phyloP scores from a whole-genome alignment of 2,113 vertebrate species.

The Dasyurus viverrinus region DNA sequence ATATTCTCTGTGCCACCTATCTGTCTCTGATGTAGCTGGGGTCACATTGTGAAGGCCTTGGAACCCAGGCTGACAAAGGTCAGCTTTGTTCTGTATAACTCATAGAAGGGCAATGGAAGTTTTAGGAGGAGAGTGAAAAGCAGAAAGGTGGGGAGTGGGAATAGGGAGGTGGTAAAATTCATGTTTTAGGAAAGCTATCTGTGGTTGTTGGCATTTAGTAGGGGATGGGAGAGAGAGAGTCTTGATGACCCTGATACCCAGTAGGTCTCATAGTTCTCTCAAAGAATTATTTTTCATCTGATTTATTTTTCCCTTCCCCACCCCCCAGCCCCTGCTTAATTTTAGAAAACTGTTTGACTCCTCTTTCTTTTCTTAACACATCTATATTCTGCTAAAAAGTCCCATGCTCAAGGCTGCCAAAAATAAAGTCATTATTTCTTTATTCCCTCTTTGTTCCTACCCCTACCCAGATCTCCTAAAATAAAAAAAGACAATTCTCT shows the following conservation, averaged over 20 bases:
- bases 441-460: not conserved
- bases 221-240: not conserved
- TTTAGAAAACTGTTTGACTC: not conserved
- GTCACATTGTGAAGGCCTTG: not conserved
- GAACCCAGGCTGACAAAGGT: not conserved
- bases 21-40: not conserved
- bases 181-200: not conserved
- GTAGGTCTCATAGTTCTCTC: not conserved
- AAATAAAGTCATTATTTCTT: not conserved
- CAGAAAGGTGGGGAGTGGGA: not conserved
- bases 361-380: not conserved
- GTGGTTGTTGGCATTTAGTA: not conserved
- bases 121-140: not conserved
- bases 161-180: not conserved
- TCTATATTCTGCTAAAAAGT: not conserved
- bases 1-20: not conserved
- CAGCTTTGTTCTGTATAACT: not conserved
- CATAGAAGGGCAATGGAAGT: not conserved
- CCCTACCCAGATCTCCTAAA: not conserved
- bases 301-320: not conserved
- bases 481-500: not conserved
- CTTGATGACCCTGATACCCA: not conserved
- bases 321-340: not conserved
- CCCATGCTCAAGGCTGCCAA: not conserved
- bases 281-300: not conserved